Conservation (phyloP, 1,140 invertebrate species). For the Rhysida immarginata region DNA sequence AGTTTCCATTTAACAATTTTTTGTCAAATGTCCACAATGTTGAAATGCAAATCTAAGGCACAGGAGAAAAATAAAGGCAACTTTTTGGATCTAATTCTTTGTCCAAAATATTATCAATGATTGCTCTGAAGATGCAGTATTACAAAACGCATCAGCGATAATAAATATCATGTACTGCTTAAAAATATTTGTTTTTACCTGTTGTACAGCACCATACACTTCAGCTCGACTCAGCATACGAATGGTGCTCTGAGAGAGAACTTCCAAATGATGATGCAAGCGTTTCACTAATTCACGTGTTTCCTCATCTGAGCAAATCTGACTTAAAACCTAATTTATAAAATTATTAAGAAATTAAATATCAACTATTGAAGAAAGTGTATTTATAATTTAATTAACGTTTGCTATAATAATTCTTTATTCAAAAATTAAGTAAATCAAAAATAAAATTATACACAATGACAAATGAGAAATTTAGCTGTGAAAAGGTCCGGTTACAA, state of each 20-base stretch:
- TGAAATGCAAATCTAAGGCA: too few relatives aligned
- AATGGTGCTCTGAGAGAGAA: constrained; percentile 29
- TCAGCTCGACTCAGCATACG: constrained; percentile 33
- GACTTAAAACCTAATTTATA: constrained; percentile 27
- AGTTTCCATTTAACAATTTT: too few relatives aligned
- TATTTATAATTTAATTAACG: not conserved
- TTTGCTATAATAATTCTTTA: not conserved
- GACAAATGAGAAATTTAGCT: not conserved
- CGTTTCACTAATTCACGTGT: constrained; percentile 27
- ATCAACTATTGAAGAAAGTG: not conserved
- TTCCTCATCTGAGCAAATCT: constrained; percentile 25
- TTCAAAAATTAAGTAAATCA: not conserved
- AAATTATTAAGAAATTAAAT: not conserved
- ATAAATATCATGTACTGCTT: not conserved
- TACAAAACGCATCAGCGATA: too few relatives aligned
- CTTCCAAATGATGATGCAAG: constrained; percentile 30
- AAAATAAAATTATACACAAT: not conserved
- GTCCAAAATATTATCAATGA: too few relatives aligned
- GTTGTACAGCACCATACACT: constrained; percentile 36
- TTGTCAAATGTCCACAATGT: too few relatives aligned
- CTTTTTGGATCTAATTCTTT: too few relatives aligned
- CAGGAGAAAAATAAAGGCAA: too few relatives aligned
- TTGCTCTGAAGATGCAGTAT: too few relatives aligned
- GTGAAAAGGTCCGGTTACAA: not conserved
- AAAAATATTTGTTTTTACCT: constrained; percentile 17